Evolutionary conservation across 2,888 invertebrate species (phyloP), one percentile per base, ranked within the genome.

Genomic region (Caenorhabditis doughertyi): DNA sequence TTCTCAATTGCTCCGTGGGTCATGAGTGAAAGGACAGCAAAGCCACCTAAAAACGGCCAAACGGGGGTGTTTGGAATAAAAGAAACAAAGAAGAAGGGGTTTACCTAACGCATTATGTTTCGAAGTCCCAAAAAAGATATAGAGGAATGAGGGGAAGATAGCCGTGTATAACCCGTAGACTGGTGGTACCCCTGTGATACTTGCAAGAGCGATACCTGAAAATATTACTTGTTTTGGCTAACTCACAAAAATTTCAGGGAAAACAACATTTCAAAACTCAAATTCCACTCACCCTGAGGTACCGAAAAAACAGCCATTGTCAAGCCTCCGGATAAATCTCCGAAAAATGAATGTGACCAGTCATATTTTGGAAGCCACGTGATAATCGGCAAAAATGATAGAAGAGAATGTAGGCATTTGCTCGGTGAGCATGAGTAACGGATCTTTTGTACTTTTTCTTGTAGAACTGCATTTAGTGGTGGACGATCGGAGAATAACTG

Each of bases 221-320:
- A 56, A 21, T 16, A 47, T 18, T 9, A 25, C 35, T 9, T 32
- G 3, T 11, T n/a, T n/a, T n/a, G n/a, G n/a, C n/a, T n/a, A n/a
- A n/a, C n/a, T n/a, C n/a, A n/a, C n/a, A n/a, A n/a, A n/a, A 49
- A 13, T 23, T 8, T 27, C 35, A 35, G 9, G 7, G 35, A 8
- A n/a, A n/a, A n/a, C n/a, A n/a, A n/a, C n/a, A n/a, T n/a, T n/a
- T n/a, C n/a, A 21, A 7, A 21, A 23, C 8, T n/a, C n/a, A n/a
- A 8, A 39, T 2, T 47, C 7, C 44, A 16, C 27, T 65, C 44
- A 84, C 90, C 90, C 56, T 89, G 89, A 8, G 91, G 91, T 11
- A 91, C 89, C 39, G 87, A 88, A 55, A 91, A 91, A 5, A 91
- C 91, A 39, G 90, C 91, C 89, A 91, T 89, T 8, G 91, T 91